Evolutionary conservation across 2,113 vertebrate genomes (phyloP).

Genomic region (zebrafish (Danio rerio)): GRCz12tu NC_133186.1:34044501-34045000

Average conservation of each 20-base stretch:
- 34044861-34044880: constrained; percentile 48
- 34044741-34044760: constrained; percentile 28
- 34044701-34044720: background rate
- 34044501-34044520: background rate
- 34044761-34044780: constrained; percentile 34
- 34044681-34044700: background rate
- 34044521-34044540: background rate
- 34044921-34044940: constrained; percentile 8
- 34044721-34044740: constrained; percentile 14
- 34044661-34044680: background rate
- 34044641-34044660: background rate
- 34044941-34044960: background rate
- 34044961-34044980: constrained; percentile 31
- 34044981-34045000: constrained; percentile 43
- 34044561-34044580: constrained; percentile 12
- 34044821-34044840: constrained; percentile 49
- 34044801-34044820: constrained; percentile 46
- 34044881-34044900: constrained; percentile 14
- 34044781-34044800: constrained; percentile 14
- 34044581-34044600: background rate
- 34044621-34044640: background rate
- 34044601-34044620: background rate
- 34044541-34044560: background rate
- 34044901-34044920: constrained; percentile 38
- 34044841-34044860: constrained; percentile 41